Evolutionary conservation across 2,113 vertebrate genomes (phyloP).

Genomic region (Indicator indicator): DNA sequence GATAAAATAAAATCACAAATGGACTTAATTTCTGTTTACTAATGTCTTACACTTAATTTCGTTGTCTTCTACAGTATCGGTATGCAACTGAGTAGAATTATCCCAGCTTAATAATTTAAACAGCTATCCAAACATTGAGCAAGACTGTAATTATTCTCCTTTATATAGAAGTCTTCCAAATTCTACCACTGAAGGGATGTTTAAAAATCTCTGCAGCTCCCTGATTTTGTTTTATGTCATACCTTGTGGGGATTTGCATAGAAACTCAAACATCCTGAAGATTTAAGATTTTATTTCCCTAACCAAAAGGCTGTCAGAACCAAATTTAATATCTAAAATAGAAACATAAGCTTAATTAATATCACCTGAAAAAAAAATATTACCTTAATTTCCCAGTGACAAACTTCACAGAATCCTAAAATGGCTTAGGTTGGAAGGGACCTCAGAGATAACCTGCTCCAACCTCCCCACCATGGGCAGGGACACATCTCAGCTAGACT

Average conservation of each 20-base stretch:
- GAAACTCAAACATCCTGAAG: not conserved
- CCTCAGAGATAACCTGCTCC: no score
- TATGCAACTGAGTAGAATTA: not conserved
- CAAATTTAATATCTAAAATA: not conserved
- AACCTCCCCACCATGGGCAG: no score
- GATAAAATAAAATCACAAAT: not conserved
- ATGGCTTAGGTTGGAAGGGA: no score
- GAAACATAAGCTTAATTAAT: not conserved
- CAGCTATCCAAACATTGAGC: not conserved
- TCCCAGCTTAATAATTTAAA: not conserved
- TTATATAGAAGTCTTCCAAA: not conserved
- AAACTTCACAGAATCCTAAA: not conserved
- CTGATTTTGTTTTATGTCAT: not conserved
- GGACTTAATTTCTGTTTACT: not conserved
- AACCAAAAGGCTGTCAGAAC: not conserved
- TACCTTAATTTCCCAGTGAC: not conserved
- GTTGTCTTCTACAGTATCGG: not conserved
- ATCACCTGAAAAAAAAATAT: not conserved
- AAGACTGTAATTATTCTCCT: not conserved
- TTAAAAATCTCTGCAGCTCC: not conserved
- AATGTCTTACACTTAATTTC: not conserved
- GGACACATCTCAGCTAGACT: no score
- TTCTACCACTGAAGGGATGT: not conserved
- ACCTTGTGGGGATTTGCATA: not conserved
- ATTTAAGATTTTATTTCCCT: not conserved